These are phyloP conservation scores for Hemibagrus wyckioides DNA, from an alignment of 2,113 vertebrate species.

Conservation along the genomic window DNA sequence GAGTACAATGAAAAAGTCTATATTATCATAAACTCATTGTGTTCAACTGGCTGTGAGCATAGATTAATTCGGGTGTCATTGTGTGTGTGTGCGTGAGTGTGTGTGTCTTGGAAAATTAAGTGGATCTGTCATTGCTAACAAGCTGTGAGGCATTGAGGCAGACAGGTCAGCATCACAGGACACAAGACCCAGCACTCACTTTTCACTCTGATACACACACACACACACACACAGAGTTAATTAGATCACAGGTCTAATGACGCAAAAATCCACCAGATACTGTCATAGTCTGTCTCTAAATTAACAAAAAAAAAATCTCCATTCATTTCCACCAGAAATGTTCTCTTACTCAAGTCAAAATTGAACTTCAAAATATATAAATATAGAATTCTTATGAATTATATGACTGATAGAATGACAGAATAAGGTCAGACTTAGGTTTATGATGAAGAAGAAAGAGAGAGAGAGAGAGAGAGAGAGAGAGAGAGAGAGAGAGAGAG, in stretches of 20 bases:
- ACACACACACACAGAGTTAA: constrained; percentile 50
- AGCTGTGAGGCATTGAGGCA: constrained; percentile 71
- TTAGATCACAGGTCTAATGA: constrained; percentile 43
- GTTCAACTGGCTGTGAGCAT: constrained; percentile 65
- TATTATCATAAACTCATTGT: neutral
- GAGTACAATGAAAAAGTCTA: neutral
- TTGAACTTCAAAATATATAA: constrained; percentile 17
- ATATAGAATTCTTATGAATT: constrained; percentile 17
- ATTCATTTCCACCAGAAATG: neutral
- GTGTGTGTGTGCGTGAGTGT: constrained; percentile 37
- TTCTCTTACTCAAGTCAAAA: constrained; percentile 13
- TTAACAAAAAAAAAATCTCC: neutral
- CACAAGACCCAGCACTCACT: constrained; percentile 39
- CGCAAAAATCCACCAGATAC: constrained; percentile 50
- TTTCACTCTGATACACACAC: constrained; percentile 37
- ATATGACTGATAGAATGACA: constrained; percentile 34
- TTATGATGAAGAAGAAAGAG: neutral
- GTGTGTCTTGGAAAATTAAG: constrained; percentile 51
- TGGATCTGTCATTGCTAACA: constrained; percentile 78
- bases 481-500: constrained; percentile 10
- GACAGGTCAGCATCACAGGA: constrained; percentile 68
- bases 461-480: neutral
- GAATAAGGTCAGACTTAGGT: constrained; percentile 37
- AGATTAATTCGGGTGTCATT: constrained; percentile 60
- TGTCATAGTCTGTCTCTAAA: constrained; percentile 49